Evolutionary conservation across 2,797 vertebrate genomes (phyloP).

Genomic region (Ctenosaura bakeri): DNA sequence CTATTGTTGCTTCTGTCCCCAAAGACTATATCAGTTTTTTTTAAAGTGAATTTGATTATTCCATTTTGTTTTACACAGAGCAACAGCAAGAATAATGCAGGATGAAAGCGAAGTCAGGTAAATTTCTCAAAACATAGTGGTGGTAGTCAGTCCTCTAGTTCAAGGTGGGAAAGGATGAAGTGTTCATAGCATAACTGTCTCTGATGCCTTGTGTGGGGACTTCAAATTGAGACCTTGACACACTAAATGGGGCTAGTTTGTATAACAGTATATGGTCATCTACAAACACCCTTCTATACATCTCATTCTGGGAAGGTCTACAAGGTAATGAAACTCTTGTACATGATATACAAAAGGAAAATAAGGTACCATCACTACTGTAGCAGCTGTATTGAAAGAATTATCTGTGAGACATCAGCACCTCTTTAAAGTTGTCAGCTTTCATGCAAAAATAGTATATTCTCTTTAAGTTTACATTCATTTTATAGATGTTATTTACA

Average conservation of each 20-base stretch:
- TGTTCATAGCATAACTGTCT: not conserved
- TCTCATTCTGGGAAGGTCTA: conserved; percentile 13
- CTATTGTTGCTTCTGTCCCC: not conserved
- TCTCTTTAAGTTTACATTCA: conserved; percentile 80
- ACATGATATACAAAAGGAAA: conserved; percentile 45
- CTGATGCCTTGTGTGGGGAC: not conserved
- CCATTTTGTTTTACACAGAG: not conserved
- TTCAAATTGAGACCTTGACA: conserved; percentile 16
- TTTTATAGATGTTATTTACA: conserved; percentile 76
- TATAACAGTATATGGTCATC: not conserved
- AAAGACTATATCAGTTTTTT: not conserved
- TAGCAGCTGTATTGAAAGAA: conserved; percentile 65
- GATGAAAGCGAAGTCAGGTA: too few relatives aligned
- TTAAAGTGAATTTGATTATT: not conserved
- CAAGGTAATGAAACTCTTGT: conserved; percentile 51
- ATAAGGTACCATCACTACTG: conserved; percentile 49
- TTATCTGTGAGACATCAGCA: conserved; percentile 78
- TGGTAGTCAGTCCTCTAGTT: not conserved
- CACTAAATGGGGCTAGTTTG: not conserved
- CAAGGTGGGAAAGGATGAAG: not conserved
- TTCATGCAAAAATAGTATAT: conserved; percentile 83
- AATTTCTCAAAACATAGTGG: not conserved
- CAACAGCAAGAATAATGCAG: not conserved
- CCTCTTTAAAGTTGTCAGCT: conserved; percentile 71
- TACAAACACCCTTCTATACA: not conserved